Base-by-base conservation (phyloP, 2,888 invertebrate species). In the Graphium colonna region DNA sequence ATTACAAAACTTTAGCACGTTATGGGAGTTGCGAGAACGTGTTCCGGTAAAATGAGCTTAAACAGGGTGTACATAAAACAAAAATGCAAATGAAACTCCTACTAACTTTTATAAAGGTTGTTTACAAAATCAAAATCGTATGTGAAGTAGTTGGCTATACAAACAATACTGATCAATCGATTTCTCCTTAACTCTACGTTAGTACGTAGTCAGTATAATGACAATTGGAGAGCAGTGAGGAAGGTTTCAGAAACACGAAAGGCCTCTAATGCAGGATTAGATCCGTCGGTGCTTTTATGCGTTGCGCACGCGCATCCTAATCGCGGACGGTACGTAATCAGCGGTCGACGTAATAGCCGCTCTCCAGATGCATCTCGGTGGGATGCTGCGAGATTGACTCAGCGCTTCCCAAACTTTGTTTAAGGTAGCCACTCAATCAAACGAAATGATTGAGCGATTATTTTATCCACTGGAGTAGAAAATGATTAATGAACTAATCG, bases 281-380 rank as follows among this genome's bases (percentile, higher is more conserved):
- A 73, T 75, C 73, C 72, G 77, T 74, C 80, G 77, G 79, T 69
- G 69, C 66, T 81, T 84, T 85, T 86, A 84, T 77, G 71, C 60
- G 49, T 42, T 64, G 75, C 75, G 73, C 79, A 68, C 74, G 77
- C 79, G 77, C 79, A 66, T 66, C 75, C 74, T 75, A 78, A 80
- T 80, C 73, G 73, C 66, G 62, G 56, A 62, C 74, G 76, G 75
- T 78, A 75, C 77, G 80, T 82, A 84, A 82, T 84, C 84, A 77
- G 63, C 63, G 59, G 60, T 49, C 36, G 56, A 52, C 55, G 71
- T 77, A 77, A 80, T 79, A 68, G 74, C 47, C 51, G 56, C 55
- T 46, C 46, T 56, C 45, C 49, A 45, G 51, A 60, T 58, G 28
- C 38, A 44, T 41, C 48, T 51, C 50, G 8, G 13, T 43, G 49